A percentile compares a stretch with the other conserved stretches of the same genome.
Evolutionary conservation across 1,140 invertebrate genomes (phyloP).

Genomic region (Muscidifurax raptorellus): DNA sequence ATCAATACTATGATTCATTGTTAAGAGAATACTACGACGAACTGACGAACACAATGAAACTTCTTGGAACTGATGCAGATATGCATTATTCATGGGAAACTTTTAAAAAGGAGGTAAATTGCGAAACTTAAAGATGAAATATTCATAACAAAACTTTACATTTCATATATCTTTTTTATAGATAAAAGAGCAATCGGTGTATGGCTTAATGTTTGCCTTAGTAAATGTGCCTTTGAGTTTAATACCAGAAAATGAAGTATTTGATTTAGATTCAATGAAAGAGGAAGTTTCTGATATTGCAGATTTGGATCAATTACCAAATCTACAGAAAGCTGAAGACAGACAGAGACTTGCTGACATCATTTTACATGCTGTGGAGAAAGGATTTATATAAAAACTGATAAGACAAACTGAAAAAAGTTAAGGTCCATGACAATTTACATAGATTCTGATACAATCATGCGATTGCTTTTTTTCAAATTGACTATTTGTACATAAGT

Average conservation of each 20-base stretch:
- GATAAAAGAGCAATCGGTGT: slow-evolving; percentile 78
- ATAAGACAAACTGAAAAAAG: too few relatives aligned
- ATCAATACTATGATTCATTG: slow-evolving; percentile 77
- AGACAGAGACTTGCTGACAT: slow-evolving; percentile 78
- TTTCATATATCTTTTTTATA: slow-evolving; percentile 58
- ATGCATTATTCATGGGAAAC: slow-evolving; percentile 77
- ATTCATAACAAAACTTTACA: background rate
- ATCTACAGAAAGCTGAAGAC: slow-evolving; percentile 69
- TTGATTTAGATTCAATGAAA: slow-evolving; percentile 77
- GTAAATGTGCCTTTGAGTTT: slow-evolving; percentile 79
- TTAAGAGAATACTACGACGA: slow-evolving; percentile 78
- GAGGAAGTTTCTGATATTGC: slow-evolving; percentile 58
- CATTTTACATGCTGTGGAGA: slow-evolving; percentile 80
- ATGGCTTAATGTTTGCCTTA: slow-evolving; percentile 79
- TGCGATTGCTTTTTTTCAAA: too few relatives aligned
- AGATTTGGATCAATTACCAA: slow-evolving; percentile 59
- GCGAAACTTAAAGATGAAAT: background rate
- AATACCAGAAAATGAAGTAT: slow-evolving; percentile 76
- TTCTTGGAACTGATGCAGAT: slow-evolving; percentile 78
- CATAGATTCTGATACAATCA: too few relatives aligned
- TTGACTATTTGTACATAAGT: too few relatives aligned
- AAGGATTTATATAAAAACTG: slow-evolving; percentile 75
- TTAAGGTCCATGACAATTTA: too few relatives aligned
- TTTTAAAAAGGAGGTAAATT: slow-evolving; percentile 67
- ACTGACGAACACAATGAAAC: slow-evolving; percentile 75